A percentile compares a stretch with the other conserved stretches of the same genome.
Evolutionary conservation across 1,140 invertebrate genomes (phyloP).

Genomic region (Scaptomyza hsui): DNA sequence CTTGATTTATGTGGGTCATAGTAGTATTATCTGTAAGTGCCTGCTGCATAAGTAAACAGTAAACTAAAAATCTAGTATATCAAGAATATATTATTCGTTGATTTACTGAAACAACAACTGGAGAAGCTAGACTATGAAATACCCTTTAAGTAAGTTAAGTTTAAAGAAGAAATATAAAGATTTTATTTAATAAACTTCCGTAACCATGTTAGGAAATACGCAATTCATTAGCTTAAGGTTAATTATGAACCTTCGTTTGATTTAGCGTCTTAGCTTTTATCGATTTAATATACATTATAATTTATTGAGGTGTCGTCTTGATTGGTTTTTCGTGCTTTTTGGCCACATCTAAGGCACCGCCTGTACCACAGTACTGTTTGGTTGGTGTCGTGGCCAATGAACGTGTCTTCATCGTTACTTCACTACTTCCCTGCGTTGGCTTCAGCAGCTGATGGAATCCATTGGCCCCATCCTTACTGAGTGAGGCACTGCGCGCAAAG

Average conservation of each 20-base stretch:
- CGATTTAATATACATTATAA: neutral
- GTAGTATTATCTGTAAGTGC: constrained; percentile 16
- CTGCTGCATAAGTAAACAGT: constrained; percentile 19
- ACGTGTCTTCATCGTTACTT: constrained; percentile 26
- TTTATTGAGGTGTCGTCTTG: constrained; percentile 3
- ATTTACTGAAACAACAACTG: constrained; percentile 8
- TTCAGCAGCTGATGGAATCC: constrained; percentile 39
- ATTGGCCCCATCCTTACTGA: constrained; percentile 50
- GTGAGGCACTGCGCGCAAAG: constrained; percentile 64
- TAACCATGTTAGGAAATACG: neutral
- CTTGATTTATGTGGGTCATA: constrained; percentile 38
- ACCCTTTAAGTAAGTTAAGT: neutral
- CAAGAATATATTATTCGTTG: constrained; percentile 4
- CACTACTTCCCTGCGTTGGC: constrained; percentile 7
- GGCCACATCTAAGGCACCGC: constrained; percentile 51
- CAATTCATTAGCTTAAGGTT: neutral
- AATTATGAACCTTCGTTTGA: neutral
- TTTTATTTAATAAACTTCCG: neutral
- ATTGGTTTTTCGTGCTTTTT: constrained; percentile 27
- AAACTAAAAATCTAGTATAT: constrained; percentile 1
- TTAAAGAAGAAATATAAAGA: neutral
- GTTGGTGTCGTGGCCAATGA: constrained; percentile 61
- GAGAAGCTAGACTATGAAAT: neutral
- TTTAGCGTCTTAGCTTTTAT: neutral
- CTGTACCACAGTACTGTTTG: constrained; percentile 27